These are phyloP conservation scores for Lathronympha strigana DNA, from an alignment of 2,888 invertebrate genomes.

Conservation along the genomic window DNA sequence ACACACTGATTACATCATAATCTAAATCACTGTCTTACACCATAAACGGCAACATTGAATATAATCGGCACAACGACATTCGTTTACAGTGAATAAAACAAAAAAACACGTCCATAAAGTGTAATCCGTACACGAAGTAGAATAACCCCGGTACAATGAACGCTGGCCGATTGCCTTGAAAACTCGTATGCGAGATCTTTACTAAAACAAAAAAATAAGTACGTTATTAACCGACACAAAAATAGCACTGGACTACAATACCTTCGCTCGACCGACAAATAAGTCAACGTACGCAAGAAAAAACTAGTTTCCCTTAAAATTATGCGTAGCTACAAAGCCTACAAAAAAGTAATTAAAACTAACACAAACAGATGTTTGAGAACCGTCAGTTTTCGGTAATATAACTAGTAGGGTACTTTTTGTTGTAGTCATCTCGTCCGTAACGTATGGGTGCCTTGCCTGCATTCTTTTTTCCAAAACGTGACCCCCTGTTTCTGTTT, in stretches of 20 bases:
- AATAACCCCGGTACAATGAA: slow-evolving; percentile 74
- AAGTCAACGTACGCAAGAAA: slow-evolving; percentile 2
- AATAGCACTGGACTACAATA: slow-evolving; percentile 31
- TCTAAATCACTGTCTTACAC: slow-evolving; percentile 28
- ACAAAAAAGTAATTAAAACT: slow-evolving; percentile 45
- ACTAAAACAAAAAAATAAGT: slow-evolving; percentile 53
- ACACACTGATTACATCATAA: slow-evolving; percentile 31
- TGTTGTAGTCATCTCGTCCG: slow-evolving; percentile 80
- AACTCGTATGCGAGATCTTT: slow-evolving; percentile 61
- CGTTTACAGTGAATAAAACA: slow-evolving; percentile 25
- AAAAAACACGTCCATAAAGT: slow-evolving; percentile 35
- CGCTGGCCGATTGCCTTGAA: slow-evolving; percentile 75
- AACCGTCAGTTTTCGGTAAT: slow-evolving; percentile 59
- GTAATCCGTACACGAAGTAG: slow-evolving; percentile 37
- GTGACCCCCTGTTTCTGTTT: slow-evolving; percentile 73
- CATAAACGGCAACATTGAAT: slow-evolving; percentile 28
- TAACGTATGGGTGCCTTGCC: slow-evolving; percentile 80
- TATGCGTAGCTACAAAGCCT: slow-evolving; percentile 2
- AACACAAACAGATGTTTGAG: slow-evolving; percentile 64
- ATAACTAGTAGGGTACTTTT: slow-evolving; percentile 83
- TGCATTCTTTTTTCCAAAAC: slow-evolving; percentile 76
- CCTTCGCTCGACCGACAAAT: slow-evolving; percentile 11
- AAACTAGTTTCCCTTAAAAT: slow-evolving; percentile 11
- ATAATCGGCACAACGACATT: slow-evolving; percentile 39
- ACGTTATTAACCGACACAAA: slow-evolving; percentile 40